These are phyloP conservation scores for Heliconius charithonia DNA, from an alignment of 2,888 invertebrate species.

Conservation along the genomic window DNA sequence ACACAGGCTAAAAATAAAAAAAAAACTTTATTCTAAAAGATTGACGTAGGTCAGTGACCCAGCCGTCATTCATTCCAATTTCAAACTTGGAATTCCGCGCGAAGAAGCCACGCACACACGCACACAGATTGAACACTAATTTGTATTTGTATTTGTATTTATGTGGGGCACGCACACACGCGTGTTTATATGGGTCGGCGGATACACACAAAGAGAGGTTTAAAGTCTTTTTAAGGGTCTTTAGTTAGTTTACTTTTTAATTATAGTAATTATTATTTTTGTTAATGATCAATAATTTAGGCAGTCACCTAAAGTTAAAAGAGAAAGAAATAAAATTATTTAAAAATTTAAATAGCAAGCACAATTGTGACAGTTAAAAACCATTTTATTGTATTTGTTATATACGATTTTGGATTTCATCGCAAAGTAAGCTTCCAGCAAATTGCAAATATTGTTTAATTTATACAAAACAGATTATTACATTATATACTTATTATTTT, in stretches of 20 bases:
- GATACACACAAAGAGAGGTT: constrained; percentile 62
- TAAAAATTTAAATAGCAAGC: no score
- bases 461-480: no score
- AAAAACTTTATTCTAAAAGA: constrained; percentile 49
- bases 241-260: constrained; percentile 43
- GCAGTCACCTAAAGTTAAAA: no score
- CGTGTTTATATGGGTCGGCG: constrained; percentile 69
- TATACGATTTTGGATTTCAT: no score
- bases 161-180: constrained; percentile 75
- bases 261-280: constrained; percentile 3
- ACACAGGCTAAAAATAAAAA: constrained; percentile 30
- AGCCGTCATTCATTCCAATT: constrained; percentile 81
- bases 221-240: constrained; percentile 47
- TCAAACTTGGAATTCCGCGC: constrained; percentile 80
- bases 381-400: no score
- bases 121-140: constrained; percentile 71
- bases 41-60: constrained; percentile 80
- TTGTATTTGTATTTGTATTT: constrained; percentile 72
- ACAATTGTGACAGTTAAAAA: no score
- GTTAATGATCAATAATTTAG: neutral
- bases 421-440: no score
- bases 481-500: no score
- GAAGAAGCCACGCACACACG: constrained; percentile 77
- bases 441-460: no score
- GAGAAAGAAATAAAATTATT: no score